Percentiles rank a stretch among this genome's conserved stretches.
Evolutionary conservation across 2,888 invertebrate genomes (phyloP).

Genomic region (Caenorhabditis imperialis): DNA sequence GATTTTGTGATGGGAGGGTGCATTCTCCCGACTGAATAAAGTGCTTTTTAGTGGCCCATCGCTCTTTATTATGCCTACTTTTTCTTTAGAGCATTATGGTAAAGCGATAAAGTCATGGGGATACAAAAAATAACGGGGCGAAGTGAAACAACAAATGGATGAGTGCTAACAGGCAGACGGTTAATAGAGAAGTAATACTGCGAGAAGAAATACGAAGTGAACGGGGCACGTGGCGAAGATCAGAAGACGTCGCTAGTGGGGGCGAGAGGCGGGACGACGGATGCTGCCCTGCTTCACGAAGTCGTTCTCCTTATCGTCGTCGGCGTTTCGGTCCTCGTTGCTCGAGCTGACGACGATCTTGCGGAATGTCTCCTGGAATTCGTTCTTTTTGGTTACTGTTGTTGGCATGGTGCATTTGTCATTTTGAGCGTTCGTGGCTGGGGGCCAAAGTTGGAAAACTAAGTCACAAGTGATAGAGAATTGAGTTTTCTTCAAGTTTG

Average conservation of each 20-base stretch:
- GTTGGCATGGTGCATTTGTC: too few relatives aligned
- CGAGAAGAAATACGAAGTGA: constrained; percentile 22
- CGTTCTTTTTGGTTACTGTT: constrained; percentile 2
- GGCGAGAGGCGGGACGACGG: constrained; percentile 47
- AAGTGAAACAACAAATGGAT: constrained; percentile 9
- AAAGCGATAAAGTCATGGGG: constrained; percentile 46
- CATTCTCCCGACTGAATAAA: too few relatives aligned
- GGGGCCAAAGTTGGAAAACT: too few relatives aligned
- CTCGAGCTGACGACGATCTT: constrained; percentile 34
- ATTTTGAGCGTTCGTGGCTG: too few relatives aligned
- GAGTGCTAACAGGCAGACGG: not conserved
- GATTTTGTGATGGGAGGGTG: too few relatives aligned
- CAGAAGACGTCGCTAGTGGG: constrained; percentile 20
- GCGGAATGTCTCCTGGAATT: constrained; percentile 54
- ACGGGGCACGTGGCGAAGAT: constrained; percentile 3
- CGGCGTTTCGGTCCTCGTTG: constrained; percentile 10
- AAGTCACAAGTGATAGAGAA: too few relatives aligned
- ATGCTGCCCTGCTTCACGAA: constrained; percentile 30
- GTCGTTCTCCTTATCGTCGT: constrained; percentile 39
- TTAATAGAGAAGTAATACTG: constrained; percentile 7
- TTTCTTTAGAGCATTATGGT: constrained; percentile 3
- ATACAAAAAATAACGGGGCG: constrained; percentile 11
- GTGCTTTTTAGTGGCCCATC: too few relatives aligned
- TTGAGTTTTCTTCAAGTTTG: too few relatives aligned
- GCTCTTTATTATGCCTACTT: constrained; percentile 40